A percentile compares a stretch with the other conserved stretches of the same genome.
These are phyloP conservation scores for Chaetops frenatus DNA, from an alignment of 2,113 vertebrate genomes.

Conservation along the genomic window DNA sequence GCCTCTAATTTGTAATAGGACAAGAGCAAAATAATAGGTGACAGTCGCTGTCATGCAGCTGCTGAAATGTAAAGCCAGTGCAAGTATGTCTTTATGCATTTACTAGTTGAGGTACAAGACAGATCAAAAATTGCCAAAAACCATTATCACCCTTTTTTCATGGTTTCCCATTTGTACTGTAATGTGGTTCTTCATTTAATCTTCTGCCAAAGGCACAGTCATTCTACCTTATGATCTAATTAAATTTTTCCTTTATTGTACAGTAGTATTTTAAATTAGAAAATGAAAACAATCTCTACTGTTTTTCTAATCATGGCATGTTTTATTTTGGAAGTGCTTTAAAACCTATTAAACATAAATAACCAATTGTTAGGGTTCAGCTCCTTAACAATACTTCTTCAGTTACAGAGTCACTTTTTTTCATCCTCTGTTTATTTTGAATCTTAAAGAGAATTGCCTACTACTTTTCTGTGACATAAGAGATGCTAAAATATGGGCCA, in stretches of 20 bases:
- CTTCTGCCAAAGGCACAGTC: not conserved
- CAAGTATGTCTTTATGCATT: not conserved
- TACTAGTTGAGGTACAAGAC: not conserved
- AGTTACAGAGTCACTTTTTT: not conserved
- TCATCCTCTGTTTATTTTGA: not conserved
- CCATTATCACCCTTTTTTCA: not conserved
- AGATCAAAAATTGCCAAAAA: not conserved
- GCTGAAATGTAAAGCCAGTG: not conserved
- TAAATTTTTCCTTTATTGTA: not conserved
- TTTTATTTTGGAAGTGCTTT: not conserved
- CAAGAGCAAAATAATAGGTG: not conserved
- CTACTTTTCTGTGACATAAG: not conserved
- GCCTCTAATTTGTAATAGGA: not conserved
- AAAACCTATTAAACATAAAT: not conserved
- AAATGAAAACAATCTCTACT: not conserved
- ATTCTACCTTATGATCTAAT: not conserved
- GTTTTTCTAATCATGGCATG: not conserved
- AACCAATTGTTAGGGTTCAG: not conserved
- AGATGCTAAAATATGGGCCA: not conserved
- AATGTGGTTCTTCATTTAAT: not conserved
- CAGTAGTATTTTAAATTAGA: not conserved
- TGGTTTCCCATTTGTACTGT: not conserved
- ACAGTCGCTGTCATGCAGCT: not conserved
- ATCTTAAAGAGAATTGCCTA: not conserved
- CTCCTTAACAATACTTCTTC: not conserved